phyloP scores from a whole-genome alignment of 2,888 invertebrate genomes.

The Tetranychus piercei region DNA sequence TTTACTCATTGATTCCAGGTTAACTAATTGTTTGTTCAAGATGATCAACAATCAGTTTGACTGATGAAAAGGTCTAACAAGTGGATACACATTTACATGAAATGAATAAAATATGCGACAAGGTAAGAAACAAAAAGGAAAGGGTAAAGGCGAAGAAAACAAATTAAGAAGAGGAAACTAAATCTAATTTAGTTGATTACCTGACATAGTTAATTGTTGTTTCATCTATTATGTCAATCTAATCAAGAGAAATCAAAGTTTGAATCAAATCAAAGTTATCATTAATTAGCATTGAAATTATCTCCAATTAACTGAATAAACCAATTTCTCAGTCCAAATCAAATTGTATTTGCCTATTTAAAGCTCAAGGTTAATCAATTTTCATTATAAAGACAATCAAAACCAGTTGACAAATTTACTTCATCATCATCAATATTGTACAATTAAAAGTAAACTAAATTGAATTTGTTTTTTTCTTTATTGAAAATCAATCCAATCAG shows the following conservation, averaged over 20 bases:
- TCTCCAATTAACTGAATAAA: neutral
- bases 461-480: too few species aligned
- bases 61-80: too few species aligned
- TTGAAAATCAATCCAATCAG: too few species aligned
- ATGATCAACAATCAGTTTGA: too few species aligned
- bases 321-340: neutral
- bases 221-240: neutral
- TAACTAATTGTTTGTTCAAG: neutral
- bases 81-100: too few species aligned
- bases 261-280: neutral
- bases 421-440: too few species aligned
- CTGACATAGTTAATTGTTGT: neutral
- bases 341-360: too few species aligned
- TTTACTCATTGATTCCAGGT: neutral
- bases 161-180: neutral
- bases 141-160: conserved; percentile 6
- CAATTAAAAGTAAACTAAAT: too few species aligned
- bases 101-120: neutral
- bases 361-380: too few species aligned
- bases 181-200: neutral
- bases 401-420: too few species aligned
- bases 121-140: neutral
- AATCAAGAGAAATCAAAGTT: neutral
- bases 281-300: conserved; percentile 1
- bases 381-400: too few species aligned